A percentile compares a stretch with the other conserved stretches of the same genome.
Evolutionary conservation across 2,888 invertebrate species (phyloP).

Genomic region (Brachyopa scutellaris): DNA sequence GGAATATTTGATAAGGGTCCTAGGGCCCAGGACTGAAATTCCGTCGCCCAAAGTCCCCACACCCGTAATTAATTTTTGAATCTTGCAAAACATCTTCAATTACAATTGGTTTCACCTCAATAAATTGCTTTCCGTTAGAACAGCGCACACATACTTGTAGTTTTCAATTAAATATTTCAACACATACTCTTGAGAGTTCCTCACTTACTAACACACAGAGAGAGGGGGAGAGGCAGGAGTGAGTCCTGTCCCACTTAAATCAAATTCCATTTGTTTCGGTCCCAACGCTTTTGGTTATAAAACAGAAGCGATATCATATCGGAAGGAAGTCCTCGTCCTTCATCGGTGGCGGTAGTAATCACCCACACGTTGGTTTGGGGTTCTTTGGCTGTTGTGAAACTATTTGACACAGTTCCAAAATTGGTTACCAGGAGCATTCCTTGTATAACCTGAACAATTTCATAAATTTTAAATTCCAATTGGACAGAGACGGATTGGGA

Average conservation of each 20-base stretch:
- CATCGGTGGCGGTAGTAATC: slow-evolving; percentile 22
- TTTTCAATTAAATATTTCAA: slow-evolving; percentile 70
- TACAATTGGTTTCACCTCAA: slow-evolving; percentile 70
- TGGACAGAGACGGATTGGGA: slow-evolving; percentile 23
- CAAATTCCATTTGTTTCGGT: slow-evolving; percentile 55
- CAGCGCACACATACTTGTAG: slow-evolving; percentile 54
- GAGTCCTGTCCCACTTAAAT: slow-evolving; percentile 37
- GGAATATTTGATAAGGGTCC: slow-evolving; percentile 45
- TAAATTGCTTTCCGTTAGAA: slow-evolving; percentile 53
- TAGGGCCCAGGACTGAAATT: slow-evolving; percentile 35
- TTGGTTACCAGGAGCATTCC: slow-evolving; percentile 44
- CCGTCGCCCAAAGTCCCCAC: neutral
- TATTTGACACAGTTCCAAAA: slow-evolving; percentile 67
- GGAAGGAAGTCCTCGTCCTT: slow-evolving; percentile 19
- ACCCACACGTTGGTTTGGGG: slow-evolving; percentile 40
- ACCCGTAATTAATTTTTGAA: slow-evolving; percentile 54
- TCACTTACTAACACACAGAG: neutral
- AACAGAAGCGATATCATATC: slow-evolving; percentile 9
- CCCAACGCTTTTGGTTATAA: neutral
- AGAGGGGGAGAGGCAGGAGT: neutral
- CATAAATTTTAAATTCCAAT: slow-evolving; percentile 69
- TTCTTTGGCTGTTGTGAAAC: slow-evolving; percentile 53
- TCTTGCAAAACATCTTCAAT: slow-evolving; percentile 45
- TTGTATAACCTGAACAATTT: slow-evolving; percentile 59
- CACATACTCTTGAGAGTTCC: slow-evolving; percentile 20